Base-by-base conservation (phyloP, 37 sponge, comb jelly and placozoan genomes). In the Spongilla lacustris region DNA sequence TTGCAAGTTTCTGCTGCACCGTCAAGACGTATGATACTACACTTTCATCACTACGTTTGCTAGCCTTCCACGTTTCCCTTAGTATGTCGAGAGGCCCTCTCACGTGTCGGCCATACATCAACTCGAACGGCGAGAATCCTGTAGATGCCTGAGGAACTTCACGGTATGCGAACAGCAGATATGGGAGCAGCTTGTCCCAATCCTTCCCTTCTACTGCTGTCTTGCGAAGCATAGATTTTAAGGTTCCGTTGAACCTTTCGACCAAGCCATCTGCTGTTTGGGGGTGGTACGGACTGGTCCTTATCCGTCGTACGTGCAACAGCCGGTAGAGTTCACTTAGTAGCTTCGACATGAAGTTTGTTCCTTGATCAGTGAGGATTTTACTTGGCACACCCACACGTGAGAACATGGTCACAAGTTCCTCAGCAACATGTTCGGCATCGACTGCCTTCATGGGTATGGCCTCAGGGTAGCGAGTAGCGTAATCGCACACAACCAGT, bases 361-460 rank as follows among this genome's bases (percentile, higher is more conserved):
- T 68, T 22, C 81, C 81, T 73, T 89, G 85, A 41, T 89, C 90
- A 5, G 90, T 78, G 22, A 84, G 83, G 24, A 90, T 90, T 69
- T 85, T 77, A 27, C 50, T 35, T 12, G 82, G 91, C 22, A 90
- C 28, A 13, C 91, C 86, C 10, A 80, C 71, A 14, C 82, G 21
- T 29, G 91, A 37, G 68, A 90, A 86, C 25, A 83, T 29, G 67
- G 48, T 50, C 30, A 78, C 22, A n/a, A 90, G 72, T 26, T 50
- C 86, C 78, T 90, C 83, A 28, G 86, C 91, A 24, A 90, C 77
- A 32, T 86, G 72, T 29, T 28, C 49, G 22, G 91, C 91, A 68
- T 78, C 81, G 33, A 85, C 74, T 12, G 67, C 30, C 66, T 69
- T 72, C 73, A 90, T 37, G 22, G 86, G 82, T 30, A 90, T 26